These are phyloP conservation scores for Cheilosia urbana DNA, from an alignment of 2,888 invertebrate species.

Conservation along the genomic window DNA sequence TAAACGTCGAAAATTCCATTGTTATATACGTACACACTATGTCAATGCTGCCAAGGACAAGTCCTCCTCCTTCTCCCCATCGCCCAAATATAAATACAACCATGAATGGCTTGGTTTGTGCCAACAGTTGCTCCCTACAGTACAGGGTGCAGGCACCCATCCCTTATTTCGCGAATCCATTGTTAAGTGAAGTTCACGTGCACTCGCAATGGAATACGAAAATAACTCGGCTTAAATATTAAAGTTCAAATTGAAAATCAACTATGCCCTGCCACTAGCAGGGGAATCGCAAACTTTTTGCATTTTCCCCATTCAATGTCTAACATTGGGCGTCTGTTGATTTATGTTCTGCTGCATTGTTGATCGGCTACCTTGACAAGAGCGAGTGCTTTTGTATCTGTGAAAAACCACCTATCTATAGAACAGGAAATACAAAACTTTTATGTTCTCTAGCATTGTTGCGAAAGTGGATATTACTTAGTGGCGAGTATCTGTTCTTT, in stretches of 20 bases:
- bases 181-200: constrained; percentile 9
- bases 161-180: background rate
- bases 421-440: constrained; percentile 34
- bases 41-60: constrained; percentile 44
- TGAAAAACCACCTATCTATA: background rate
- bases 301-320: background rate
- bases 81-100: too few relatives aligned
- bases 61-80: constrained; percentile 1
- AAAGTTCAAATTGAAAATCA: constrained; percentile 48
- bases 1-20: constrained; percentile 9
- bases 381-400: constrained; percentile 10
- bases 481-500: background rate
- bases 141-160: background rate
- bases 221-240: constrained; percentile 28
- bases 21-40: background rate
- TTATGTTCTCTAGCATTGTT: background rate
- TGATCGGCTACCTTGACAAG: constrained; percentile 33
- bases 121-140: constrained; percentile 20
- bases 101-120: constrained; percentile 1
- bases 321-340: background rate
- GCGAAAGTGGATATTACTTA: constrained; percentile 16
- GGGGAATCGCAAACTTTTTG: background rate
- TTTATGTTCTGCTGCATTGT: constrained; percentile 28
- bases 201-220: constrained; percentile 12
- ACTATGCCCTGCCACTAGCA: background rate